Evolutionary conservation across 2,113 vertebrate species (phyloP).

Genomic region (Manacus vitellinus): DNA sequence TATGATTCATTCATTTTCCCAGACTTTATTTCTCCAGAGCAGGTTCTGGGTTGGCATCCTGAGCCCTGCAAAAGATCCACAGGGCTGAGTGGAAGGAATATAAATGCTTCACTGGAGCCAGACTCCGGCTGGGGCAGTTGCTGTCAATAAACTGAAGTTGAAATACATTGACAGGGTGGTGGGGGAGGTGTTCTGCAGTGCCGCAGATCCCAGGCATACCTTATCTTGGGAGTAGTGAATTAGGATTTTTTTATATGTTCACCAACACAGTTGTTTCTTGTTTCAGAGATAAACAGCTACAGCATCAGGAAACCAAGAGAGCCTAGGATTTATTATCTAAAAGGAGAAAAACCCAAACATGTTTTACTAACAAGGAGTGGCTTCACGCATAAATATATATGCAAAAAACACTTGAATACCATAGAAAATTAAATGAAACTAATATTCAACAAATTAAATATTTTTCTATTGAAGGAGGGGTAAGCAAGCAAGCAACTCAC

Average conservation of each 20-base stretch:
- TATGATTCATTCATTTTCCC: conserved; percentile 29
- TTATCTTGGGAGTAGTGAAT: not conserved
- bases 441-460: not conserved
- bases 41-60: not conserved
- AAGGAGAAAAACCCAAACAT: not conserved
- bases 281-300: not conserved
- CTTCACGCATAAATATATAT: not conserved
- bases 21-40: conserved; percentile 25
- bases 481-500: not conserved
- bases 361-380: not conserved
- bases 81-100: conserved; percentile 26
- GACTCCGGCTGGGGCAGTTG: not conserved
- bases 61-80: not conserved
- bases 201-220: not conserved
- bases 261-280: not conserved
- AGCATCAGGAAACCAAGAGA: not conserved
- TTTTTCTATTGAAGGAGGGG: not conserved
- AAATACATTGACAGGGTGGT: not conserved
- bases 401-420: not conserved
- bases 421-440: not conserved
- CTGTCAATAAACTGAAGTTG: conserved; percentile 34
- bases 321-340: not conserved
- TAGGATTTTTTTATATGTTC: not conserved
- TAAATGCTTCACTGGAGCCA: conserved; percentile 47
- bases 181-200: conserved; percentile 6